phyloP scores from a whole-genome alignment of 2,888 invertebrate genomes.

The Ditylenchus weischeri region DNA sequence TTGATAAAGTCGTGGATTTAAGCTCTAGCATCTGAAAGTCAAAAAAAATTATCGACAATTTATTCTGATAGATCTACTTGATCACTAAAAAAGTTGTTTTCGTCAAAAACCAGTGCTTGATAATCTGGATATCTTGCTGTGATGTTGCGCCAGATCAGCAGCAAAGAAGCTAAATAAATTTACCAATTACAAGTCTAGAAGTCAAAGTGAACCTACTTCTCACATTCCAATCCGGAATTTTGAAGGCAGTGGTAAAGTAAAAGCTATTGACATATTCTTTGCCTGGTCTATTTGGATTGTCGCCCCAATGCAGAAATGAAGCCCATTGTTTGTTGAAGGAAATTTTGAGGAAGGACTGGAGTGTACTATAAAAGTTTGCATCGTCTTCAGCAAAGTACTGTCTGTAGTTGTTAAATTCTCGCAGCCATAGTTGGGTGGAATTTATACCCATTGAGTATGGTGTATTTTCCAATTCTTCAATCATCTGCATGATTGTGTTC shows the following conservation, averaged over 20 bases:
- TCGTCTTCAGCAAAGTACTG: slow-evolving; percentile 55
- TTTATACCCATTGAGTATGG: slow-evolving; percentile 45
- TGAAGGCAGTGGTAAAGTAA: slow-evolving; percentile 57
- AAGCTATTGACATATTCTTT: slow-evolving; percentile 53
- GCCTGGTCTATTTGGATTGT: slow-evolving; percentile 40
- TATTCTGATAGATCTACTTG: slow-evolving; percentile 45
- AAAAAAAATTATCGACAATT: not conserved
- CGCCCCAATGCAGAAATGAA: slow-evolving; percentile 49
- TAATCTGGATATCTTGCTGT: slow-evolving; percentile 53
- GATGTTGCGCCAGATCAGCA: slow-evolving; percentile 56
- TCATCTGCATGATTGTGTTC: slow-evolving; percentile 36
- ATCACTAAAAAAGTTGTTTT: slow-evolving; percentile 58
- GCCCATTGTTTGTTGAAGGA: slow-evolving; percentile 58
- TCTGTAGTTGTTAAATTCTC: slow-evolving; percentile 44
- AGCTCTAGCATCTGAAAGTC: slow-evolving; percentile 45
- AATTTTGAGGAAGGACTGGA: slow-evolving; percentile 50
- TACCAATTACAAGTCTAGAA: too few relatives aligned
- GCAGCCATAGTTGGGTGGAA: slow-evolving; percentile 45
- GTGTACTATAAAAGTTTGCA: slow-evolving; percentile 50
- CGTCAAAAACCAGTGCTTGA: slow-evolving; percentile 57
- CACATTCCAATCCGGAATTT: slow-evolving; percentile 53
- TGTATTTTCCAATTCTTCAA: slow-evolving; percentile 40
- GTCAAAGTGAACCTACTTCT: slow-evolving; percentile 33
- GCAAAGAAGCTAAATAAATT: slow-evolving; percentile 24
- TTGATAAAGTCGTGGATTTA: slow-evolving; percentile 50